Percentiles rank a stretch among this genome's conserved stretches.
These are phyloP conservation scores for Leucoraja ocellata DNA, from an alignment of 2,797 vertebrate species.

Conservation along the genomic window DNA sequence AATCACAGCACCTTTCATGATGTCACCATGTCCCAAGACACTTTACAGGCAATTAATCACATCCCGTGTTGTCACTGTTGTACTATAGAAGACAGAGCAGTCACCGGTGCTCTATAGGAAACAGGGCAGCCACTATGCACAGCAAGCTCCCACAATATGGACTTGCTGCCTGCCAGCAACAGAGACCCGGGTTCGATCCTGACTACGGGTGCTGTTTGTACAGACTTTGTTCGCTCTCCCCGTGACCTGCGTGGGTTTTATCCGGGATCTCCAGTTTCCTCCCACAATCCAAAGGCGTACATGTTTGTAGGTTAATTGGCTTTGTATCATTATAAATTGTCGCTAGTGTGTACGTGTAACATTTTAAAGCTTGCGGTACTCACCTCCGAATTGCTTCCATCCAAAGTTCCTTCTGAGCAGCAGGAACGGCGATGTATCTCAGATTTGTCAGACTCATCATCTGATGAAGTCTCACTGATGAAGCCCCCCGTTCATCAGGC, in stretches of 20 bases:
- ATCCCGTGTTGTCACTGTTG: background rate
- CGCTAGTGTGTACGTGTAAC: too few relatives aligned
- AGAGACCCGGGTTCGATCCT: too few relatives aligned
- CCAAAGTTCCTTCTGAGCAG: background rate
- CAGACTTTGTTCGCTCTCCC: too few relatives aligned
- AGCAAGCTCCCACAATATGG: background rate
- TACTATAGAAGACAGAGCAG: background rate
- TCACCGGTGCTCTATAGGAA: background rate
- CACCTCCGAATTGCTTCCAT: background rate
- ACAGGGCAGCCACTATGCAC: background rate
- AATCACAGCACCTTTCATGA: background rate
- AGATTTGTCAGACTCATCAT: conserved; percentile 9
- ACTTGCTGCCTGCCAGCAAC: too few relatives aligned
- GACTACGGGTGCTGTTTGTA: too few relatives aligned
- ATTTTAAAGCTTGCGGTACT: background rate
- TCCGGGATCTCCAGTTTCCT: too few relatives aligned
- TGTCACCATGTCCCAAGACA: background rate
- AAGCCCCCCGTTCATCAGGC: background rate
- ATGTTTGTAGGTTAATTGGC: too few relatives aligned
- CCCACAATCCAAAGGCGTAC: too few relatives aligned
- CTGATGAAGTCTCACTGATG: background rate
- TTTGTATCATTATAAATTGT: too few relatives aligned
- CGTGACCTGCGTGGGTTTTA: too few relatives aligned
- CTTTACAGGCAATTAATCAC: background rate
- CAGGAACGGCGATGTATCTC: background rate